Evolutionary conservation across 2,113 vertebrate genomes (phyloP), one percentile per base, ranked within the genome.

Genomic region (Calidris pugnax): DNA sequence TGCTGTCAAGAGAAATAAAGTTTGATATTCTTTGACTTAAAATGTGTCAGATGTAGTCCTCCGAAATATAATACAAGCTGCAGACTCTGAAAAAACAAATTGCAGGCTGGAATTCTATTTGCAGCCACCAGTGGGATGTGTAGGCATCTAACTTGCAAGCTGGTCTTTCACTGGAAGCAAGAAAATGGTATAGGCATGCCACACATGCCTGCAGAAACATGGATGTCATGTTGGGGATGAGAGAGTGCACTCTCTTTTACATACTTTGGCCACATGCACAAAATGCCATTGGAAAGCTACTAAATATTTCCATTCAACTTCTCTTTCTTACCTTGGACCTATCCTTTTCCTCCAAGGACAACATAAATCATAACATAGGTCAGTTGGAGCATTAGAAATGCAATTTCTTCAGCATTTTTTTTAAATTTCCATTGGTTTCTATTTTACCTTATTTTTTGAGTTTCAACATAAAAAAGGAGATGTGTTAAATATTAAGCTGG

Each of bases 1-100:
- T 85, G 24, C 78, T 96, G 78, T 91, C 89, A 91, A 69, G 13
- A 91, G 66, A 74, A 95, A 91, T 95, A 77, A 76, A 90, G 4
- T 93, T 74, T 88, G 21, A 76, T 88, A 93, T 77, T 24, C 18
- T 85, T 78, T n/a, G 62, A 82, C 55, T 83, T 88, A 67, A 79
- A 57, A 64, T 47, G 16, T 83, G 63, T 83, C 77, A 93, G 75
- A 89, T 90, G 4, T 45, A 84, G 51, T 53, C 26, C 26, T 90
- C 35, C 33, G 86, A 72, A 83, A 84, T 62, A 14, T 71, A 84
- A 69, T 47, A 35, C 7, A 60, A 33, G 20, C 33, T 91, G 32
- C 33, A 76, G 76, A 47, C 28, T 64, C 27, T 37, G 30, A 37
- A 82, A 82, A 82, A 69, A 23, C 2, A 33, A 22, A 76, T 64